phyloP scores from a whole-genome alignment of 2,113 vertebrate genomes.

The Gadus chalcogrammus region DNA sequence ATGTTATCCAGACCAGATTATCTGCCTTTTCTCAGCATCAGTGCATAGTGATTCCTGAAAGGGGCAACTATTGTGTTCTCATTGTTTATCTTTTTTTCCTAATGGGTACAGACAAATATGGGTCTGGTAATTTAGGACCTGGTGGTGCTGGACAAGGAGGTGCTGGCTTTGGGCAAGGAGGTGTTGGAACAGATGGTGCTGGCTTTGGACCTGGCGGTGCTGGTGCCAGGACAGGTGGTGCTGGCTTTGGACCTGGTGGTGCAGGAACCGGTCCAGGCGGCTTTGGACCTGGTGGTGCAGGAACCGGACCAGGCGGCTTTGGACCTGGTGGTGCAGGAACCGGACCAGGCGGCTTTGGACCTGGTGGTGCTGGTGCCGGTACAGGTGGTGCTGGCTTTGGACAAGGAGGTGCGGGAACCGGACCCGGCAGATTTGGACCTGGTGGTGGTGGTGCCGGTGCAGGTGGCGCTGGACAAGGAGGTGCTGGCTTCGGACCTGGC shows the following conservation, averaged over 20 bases:
- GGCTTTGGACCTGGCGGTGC: conserved; percentile 5
- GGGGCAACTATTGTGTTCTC: conserved; percentile 31
- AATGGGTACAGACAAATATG: not conserved
- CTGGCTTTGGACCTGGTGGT: conserved; percentile 36
- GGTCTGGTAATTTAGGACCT: conserved; percentile 33
- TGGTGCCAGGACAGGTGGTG: conserved; percentile 31
- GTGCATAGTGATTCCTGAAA: not conserved
- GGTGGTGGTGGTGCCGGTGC: too few relatives aligned
- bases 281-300: conserved; percentile 29
- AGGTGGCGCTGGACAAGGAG: not conserved
- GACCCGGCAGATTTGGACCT: not conserved
- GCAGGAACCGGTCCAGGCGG: conserved; percentile 48
- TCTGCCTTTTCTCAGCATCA: not conserved
- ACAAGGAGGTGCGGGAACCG: conserved; percentile 42
- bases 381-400: conserved; percentile 23
- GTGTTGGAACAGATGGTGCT: conserved; percentile 4
- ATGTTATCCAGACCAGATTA: not conserved
- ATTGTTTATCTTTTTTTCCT: not conserved
- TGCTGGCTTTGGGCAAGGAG: conserved; percentile 13
- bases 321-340: conserved; percentile 3
- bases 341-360: not conserved
- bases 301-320: conserved; percentile 30
- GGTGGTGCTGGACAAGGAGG: conserved; percentile 1
- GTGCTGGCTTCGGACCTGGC: not conserved
- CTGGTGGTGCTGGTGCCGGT: conserved; percentile 15